Evolutionary conservation across 2,113 vertebrate species (phyloP).

Genomic region (Mormyrus lacerda): DNA sequence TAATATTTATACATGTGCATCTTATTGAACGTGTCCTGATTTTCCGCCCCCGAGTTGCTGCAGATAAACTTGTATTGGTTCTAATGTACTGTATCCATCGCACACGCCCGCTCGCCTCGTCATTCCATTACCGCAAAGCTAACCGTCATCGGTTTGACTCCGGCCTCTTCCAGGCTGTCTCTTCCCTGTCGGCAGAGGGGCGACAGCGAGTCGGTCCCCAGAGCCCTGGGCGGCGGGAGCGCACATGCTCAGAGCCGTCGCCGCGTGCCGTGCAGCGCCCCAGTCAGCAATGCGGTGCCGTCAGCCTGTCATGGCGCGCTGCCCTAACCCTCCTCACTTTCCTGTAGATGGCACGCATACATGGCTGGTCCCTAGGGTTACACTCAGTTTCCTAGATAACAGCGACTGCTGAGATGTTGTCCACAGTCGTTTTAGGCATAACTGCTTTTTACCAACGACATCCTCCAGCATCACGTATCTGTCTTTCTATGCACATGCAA

Average conservation of each 20-base stretch:
- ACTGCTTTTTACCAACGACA: neutral
- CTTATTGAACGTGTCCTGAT: neutral
- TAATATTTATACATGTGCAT: neutral
- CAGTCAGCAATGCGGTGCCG: slow-evolving; percentile 5
- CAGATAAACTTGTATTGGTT: neutral
- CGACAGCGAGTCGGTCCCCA: neutral
- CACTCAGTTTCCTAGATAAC: neutral
- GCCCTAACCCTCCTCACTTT: neutral
- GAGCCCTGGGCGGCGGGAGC: neutral
- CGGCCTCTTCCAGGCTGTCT: neutral
- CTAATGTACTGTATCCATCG: neutral
- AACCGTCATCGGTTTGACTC: neutral
- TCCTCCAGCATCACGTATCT: neutral
- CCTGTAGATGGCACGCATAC: neutral
- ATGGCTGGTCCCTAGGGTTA: neutral
- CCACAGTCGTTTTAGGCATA: neutral
- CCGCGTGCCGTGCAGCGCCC: neutral
- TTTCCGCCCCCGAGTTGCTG: neutral
- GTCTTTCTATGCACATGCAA: neutral
- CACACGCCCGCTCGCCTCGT: neutral
- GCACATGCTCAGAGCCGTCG: neutral
- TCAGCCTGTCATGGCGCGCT: neutral
- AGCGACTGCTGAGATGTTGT: neutral
- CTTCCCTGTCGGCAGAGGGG: neutral
- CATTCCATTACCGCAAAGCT: neutral